phyloP scores from a whole-genome alignment of 2,797 vertebrate genomes.

The Sylvilagus floridanus region DNA sequence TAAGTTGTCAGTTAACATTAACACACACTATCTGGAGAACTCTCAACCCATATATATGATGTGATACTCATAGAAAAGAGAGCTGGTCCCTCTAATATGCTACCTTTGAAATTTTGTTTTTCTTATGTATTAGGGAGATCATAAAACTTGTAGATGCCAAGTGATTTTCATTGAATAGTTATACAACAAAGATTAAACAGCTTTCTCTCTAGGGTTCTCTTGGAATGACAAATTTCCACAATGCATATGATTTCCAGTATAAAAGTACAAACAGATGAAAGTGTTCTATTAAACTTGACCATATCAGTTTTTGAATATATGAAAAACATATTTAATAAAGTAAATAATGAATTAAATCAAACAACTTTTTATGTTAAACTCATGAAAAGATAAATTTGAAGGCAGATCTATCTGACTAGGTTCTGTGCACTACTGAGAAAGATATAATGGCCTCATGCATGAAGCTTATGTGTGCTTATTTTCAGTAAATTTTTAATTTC shows the following conservation, averaged over 20 bases:
- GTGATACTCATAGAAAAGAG: background rate
- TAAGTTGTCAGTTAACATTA: background rate
- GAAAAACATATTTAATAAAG: background rate
- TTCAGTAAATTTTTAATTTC: background rate
- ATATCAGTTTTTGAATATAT: background rate
- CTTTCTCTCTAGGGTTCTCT: constrained; percentile 11
- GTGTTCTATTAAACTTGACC: background rate
- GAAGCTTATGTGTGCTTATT: background rate
- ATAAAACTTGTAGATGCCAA: background rate
- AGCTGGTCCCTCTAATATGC: background rate
- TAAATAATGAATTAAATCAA: constrained; percentile 31
- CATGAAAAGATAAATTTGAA: constrained; percentile 6
- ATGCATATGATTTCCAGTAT: background rate
- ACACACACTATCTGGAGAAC: background rate
- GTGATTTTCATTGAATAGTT: background rate
- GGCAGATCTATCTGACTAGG: background rate
- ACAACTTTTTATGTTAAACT: constrained; percentile 5
- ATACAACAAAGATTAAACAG: background rate
- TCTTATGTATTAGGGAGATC: background rate
- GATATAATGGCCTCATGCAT: background rate
- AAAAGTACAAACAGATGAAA: background rate
- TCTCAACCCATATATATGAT: background rate
- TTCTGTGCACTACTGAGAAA: background rate
- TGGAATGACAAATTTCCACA: background rate
- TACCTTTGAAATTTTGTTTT: background rate